Conservation (phyloP, 1,140 invertebrate genomes). For the Trichonephila clavipes region DNA sequence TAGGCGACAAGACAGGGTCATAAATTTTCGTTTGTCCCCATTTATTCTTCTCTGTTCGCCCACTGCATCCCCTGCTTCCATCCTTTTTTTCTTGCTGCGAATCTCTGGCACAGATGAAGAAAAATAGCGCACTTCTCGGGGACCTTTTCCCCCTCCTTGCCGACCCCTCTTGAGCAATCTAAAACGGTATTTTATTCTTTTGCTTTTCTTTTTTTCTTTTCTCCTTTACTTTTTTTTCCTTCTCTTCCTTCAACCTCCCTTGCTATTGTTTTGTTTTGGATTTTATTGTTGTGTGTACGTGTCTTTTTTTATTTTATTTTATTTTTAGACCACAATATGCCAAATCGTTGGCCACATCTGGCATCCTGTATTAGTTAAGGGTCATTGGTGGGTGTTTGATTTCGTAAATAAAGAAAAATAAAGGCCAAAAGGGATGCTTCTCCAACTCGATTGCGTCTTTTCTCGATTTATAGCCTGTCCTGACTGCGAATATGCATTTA, state of each 20-base stretch:
- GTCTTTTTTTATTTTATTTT: not conserved
- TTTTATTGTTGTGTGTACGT: slow-evolving; percentile 27
- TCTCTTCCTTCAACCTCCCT: too few relatives aligned
- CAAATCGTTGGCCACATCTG: slow-evolving; percentile 63
- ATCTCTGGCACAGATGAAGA: slow-evolving; percentile 65
- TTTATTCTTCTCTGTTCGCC: slow-evolving; percentile 52
- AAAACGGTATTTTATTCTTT: slow-evolving; percentile 49
- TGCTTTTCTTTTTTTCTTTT: not conserved
- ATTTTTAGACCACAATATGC: slow-evolving; percentile 35
- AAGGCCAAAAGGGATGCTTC: not conserved
- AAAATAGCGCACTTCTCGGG: slow-evolving; percentile 51
- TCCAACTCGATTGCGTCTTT: not conserved
- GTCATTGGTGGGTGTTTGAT: slow-evolving; percentile 59
- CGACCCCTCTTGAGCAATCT: not conserved
- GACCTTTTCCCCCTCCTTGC: slow-evolving; percentile 15
- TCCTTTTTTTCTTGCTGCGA: slow-evolving; percentile 3
- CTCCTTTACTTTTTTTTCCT: not conserved
- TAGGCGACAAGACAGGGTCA: slow-evolving; percentile 73
- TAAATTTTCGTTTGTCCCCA: slow-evolving; percentile 75
- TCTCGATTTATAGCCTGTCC: not conserved
- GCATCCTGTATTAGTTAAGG: slow-evolving; percentile 62
- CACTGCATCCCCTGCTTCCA: slow-evolving; percentile 20
- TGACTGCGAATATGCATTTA: not conserved
- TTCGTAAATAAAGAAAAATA: slow-evolving; percentile 16
- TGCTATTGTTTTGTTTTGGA: slow-evolving; percentile 23